phyloP scores from a whole-genome alignment of 2,113 vertebrate genomes.

The Onychorhynchus coronatus region DNA sequence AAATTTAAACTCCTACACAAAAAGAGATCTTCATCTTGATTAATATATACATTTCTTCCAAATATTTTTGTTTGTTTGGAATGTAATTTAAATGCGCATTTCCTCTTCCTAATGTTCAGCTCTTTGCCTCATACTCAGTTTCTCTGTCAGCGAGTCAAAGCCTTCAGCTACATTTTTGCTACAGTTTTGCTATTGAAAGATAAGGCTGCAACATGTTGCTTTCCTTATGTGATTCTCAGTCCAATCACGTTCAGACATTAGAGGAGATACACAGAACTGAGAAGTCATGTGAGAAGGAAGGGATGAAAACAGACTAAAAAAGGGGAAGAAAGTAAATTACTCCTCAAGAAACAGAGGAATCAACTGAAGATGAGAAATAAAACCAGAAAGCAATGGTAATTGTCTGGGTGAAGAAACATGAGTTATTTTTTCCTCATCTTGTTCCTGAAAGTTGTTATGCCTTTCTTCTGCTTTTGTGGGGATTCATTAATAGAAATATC shows the following conservation, averaged over 20 bases:
- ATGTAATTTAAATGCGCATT: not conserved
- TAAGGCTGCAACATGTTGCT: not conserved
- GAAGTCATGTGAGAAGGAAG: not conserved
- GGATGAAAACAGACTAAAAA: not conserved
- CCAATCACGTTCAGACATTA: not conserved
- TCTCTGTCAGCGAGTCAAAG: not conserved
- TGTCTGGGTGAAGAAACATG: rapidly evolving
- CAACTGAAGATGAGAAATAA: not conserved
- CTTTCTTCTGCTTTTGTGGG: not conserved
- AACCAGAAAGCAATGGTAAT: not conserved
- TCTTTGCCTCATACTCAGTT: not conserved
- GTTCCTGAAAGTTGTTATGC: not conserved
- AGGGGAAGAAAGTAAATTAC: not conserved
- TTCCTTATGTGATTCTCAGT: not conserved
- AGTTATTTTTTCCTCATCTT: not conserved
- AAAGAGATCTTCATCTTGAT: not conserved
- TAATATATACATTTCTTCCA: not conserved
- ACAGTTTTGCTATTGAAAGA: not conserved
- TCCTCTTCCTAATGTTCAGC: not conserved
- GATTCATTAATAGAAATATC: not conserved
- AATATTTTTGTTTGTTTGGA: not conserved
- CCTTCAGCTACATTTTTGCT: not conserved
- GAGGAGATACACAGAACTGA: not conserved
- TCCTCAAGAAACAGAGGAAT: not conserved
- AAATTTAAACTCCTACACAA: not conserved